Evolutionary conservation across 2,888 invertebrate genomes (phyloP).

Genomic region (Lochmaea capreae): DNA sequence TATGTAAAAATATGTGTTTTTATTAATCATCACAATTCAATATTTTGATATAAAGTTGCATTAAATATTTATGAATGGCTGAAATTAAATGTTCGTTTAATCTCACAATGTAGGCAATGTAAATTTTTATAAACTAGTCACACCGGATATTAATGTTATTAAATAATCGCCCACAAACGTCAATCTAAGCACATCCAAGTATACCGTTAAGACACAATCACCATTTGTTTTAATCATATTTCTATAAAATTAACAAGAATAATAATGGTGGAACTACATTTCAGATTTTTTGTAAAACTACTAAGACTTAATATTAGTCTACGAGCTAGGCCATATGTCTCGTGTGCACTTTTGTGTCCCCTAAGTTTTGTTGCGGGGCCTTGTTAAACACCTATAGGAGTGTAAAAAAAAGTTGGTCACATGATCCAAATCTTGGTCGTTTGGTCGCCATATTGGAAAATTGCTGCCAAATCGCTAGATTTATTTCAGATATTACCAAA

Average conservation of each 20-base stretch:
- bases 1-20: too few species aligned
- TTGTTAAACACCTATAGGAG: too few species aligned
- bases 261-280: neutral
- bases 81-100: neutral
- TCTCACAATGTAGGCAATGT: neutral
- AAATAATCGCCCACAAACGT: slow-evolving; percentile 1
- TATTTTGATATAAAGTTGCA: neutral
- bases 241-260: neutral
- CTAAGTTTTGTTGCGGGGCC: too few species aligned
- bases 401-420: too few species aligned
- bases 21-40: too few species aligned
- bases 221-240: neutral
- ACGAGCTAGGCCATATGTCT: too few species aligned
- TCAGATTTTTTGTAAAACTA: neutral
- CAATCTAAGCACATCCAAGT: slow-evolving; percentile 10
- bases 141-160: slow-evolving; percentile 7
- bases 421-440: too few species aligned
- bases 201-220: slow-evolving; percentile 12
- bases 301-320: neutral
- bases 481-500: too few species aligned
- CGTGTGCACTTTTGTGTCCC: too few species aligned
- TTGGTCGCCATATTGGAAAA: too few species aligned
- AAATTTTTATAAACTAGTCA: slow-evolving; percentile 5
- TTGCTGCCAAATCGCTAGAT: too few species aligned
- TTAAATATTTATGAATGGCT: neutral